These are phyloP conservation scores for Anthopleura sola DNA, from an alignment of 64 coral and sea anemone species.

Conservation along the genomic window DNA sequence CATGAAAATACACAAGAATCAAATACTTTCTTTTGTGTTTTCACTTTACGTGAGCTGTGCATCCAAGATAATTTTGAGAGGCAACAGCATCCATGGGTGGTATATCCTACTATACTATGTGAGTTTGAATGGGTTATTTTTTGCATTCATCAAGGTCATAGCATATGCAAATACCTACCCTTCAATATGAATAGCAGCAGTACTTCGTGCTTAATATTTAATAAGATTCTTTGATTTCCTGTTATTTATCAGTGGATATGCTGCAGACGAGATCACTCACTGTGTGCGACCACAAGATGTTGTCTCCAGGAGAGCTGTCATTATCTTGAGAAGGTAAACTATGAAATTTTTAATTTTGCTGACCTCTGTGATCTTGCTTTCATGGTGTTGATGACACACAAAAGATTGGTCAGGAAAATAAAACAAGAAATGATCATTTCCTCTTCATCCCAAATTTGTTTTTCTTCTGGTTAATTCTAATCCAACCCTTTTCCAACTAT, in stretches of 20 bases:
- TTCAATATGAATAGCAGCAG: too few species aligned
- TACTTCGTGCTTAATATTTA: background rate
- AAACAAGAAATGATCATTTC: background rate
- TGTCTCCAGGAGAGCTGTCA: slow-evolving; percentile 86
- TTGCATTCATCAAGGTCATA: too few species aligned
- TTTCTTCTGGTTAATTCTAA: too few species aligned
- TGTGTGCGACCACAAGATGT: slow-evolving; percentile 98
- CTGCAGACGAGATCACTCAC: slow-evolving; percentile 98
- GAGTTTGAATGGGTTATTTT: too few species aligned
- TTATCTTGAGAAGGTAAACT: slow-evolving; percentile 86
- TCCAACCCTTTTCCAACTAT: too few species aligned
- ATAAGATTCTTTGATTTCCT: background rate
- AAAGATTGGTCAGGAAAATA: background rate
- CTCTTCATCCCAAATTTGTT: background rate
- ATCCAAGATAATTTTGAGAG: too few species aligned
- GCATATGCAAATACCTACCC: too few species aligned
- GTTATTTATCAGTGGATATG: slow-evolving; percentile 78
- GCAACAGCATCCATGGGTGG: too few species aligned
- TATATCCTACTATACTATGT: too few species aligned
- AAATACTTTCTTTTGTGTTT: too few species aligned
- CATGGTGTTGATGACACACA: background rate
- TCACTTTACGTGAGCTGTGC: too few species aligned
- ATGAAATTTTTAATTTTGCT: background rate
- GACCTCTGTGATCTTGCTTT: background rate
- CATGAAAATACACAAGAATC: too few species aligned